A percentile compares a stretch with the other conserved stretches of the same genome.
Evolutionary conservation across 2,888 invertebrate species (phyloP).

Genomic region (Andrena chrysosceles): DNA sequence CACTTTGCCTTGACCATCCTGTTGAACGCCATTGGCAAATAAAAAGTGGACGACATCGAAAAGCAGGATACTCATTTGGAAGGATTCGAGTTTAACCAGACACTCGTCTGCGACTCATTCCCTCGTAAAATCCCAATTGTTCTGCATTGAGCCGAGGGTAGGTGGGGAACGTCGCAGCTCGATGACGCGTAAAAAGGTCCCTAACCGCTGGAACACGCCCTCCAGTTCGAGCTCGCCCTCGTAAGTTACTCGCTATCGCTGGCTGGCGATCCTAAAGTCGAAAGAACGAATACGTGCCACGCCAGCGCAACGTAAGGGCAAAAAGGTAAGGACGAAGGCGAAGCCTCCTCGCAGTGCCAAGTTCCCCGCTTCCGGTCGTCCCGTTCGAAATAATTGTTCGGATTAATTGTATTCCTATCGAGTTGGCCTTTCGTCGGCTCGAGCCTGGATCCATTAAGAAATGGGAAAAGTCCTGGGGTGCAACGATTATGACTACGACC

Average conservation of each 20-base stretch:
- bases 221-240: constrained; percentile 1
- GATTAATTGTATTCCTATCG: constrained; percentile 73
- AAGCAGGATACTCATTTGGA: background rate
- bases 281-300: constrained; percentile 34
- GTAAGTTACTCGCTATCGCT: constrained; percentile 38
- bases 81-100: background rate
- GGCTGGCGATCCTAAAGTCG: constrained; percentile 21
- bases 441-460: constrained; percentile 67
- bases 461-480: constrained; percentile 58
- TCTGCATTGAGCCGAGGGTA: constrained; percentile 6
- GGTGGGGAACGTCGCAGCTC: background rate
- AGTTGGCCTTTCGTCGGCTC: constrained; percentile 50
- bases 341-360: constrained; percentile 20
- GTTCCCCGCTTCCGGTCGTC: constrained; percentile 47
- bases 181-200: constrained; percentile 34
- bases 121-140: background rate
- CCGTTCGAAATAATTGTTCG: constrained; percentile 72
- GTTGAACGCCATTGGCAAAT: background rate
- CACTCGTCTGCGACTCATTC: constrained; percentile 5
- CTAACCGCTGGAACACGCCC: constrained; percentile 25
- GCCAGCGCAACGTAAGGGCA: constrained; percentile 19
- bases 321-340: background rate
- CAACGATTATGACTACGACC: constrained; percentile 51
- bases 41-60: background rate
- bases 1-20: background rate